phyloP scores from a whole-genome alignment of 2,113 vertebrate genomes.

The Engystomops pustulosus region DNA sequence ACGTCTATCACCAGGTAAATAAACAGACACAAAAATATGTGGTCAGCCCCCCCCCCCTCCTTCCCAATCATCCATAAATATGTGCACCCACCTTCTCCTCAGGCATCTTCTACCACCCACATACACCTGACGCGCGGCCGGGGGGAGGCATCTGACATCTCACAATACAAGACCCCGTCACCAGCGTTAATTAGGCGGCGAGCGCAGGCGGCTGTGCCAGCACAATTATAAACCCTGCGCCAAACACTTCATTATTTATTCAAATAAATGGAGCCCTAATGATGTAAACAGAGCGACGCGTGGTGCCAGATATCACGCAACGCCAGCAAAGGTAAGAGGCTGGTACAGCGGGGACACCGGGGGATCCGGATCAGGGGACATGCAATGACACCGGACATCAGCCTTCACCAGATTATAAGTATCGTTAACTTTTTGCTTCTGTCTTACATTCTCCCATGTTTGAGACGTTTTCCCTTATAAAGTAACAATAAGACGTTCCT shows the following conservation, averaged over 20 bases:
- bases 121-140: background rate
- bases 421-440: too few species aligned
- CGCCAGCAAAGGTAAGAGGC: background rate
- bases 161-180: conserved; percentile 8
- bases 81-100: background rate
- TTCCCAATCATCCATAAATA: background rate
- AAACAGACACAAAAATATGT: background rate
- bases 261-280: conserved; percentile 35
- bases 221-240: conserved; percentile 17
- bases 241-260: conserved; percentile 49
- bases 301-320: conserved; percentile 12
- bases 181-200: conserved; percentile 23
- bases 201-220: conserved; percentile 27
- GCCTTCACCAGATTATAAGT: too few species aligned
- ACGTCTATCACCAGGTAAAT: background rate
- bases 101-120: background rate
- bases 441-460: too few species aligned
- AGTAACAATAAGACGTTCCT: too few species aligned
- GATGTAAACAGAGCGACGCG: conserved; percentile 27
- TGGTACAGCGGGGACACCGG: background rate
- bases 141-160: background rate
- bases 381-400: too few species aligned
- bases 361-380: too few species aligned
- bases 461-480: too few species aligned
- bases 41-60: background rate